These are phyloP conservation scores for Hypercompe scribonia DNA, from an alignment of 2,888 invertebrate species.

Conservation along the genomic window DNA sequence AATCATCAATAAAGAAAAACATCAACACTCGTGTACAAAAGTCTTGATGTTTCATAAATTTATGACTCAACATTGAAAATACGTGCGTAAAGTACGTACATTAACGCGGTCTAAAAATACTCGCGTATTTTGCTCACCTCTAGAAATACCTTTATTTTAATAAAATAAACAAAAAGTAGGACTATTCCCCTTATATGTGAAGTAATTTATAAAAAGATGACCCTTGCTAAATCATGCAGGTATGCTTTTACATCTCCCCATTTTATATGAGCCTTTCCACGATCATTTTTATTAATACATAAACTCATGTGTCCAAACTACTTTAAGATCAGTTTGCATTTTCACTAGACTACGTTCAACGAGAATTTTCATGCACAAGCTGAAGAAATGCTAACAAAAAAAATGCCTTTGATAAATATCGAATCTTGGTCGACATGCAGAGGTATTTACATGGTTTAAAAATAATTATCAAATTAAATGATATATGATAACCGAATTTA, in stretches of 20 bases:
- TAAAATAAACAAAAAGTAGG: background rate
- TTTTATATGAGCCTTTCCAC: slow-evolving; percentile 51
- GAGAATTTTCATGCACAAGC: too few species aligned
- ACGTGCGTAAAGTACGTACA: background rate
- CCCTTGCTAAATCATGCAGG: slow-evolving; percentile 48
- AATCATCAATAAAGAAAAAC: background rate
- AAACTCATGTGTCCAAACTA: slow-evolving; percentile 58
- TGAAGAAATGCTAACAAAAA: too few species aligned
- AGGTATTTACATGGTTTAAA: too few species aligned
- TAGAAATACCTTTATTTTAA: background rate
- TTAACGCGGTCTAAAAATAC: background rate
- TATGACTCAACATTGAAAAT: background rate
- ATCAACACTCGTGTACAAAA: background rate
- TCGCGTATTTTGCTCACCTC: background rate
- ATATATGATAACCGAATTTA: background rate
- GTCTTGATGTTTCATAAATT: background rate
- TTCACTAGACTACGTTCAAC: slow-evolving; percentile 50
- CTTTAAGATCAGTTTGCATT: slow-evolving; percentile 54
- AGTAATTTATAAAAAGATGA: slow-evolving; percentile 36
- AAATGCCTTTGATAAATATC: background rate
- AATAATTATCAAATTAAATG: too few species aligned
- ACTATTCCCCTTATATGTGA: slow-evolving; percentile 7
- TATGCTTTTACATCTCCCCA: slow-evolving; percentile 52
- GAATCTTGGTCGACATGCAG: background rate
- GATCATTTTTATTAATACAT: slow-evolving; percentile 68